Base-by-base conservation (phyloP, 2,113 vertebrate genomes). In the Macroglossus sobrinus region DNA sequence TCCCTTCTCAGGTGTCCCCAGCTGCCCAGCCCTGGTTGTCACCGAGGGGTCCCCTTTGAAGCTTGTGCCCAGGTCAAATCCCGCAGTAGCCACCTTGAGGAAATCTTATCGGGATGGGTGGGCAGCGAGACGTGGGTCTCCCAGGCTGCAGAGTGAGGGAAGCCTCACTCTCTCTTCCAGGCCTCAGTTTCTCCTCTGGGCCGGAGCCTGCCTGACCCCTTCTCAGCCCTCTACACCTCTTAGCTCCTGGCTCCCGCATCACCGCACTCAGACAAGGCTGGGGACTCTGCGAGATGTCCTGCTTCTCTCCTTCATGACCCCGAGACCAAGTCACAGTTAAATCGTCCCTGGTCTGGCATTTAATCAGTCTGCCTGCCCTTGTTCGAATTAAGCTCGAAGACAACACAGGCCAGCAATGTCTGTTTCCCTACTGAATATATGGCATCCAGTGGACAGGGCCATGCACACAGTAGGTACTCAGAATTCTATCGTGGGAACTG, bases 321-420 rank as follows among this genome's bases (percentile, higher is more conserved):
- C 33, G 9, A 78, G 45, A 24, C 55, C 61, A 64, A 66, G 15
- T 38, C 74, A 33, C 21, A 66, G 7, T 26, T 18, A 9, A 4
- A 28, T 16, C 0, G 0, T 33, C 38, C n/a, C 1, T 30, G 43
- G 7, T 4, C 7, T 40, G 72, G 43, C 30, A 26, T 43, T 22
- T 57, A 55, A 63, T 21, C n/a, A 2, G 6, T 38, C 40, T 2
- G 19, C 19, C 87, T 53, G 68, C 40, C 63, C 76, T 30, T 30
- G 24, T 45, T 28, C 30, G 35, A 79, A 53, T n/a, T 16, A 95
- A 72, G 63, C 26, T 74, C 35, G 28, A 22, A 33, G 80, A 84
- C 33, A 43, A 87, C 30, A 30, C 0, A 5, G 8, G 24, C 8
- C 28, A 18, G 19, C 59, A 74, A 61, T 2, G 4, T 78, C 86